Evolutionary conservation across 2,113 vertebrate genomes (phyloP).

Genomic region (Alligator mississippiensis): DNA sequence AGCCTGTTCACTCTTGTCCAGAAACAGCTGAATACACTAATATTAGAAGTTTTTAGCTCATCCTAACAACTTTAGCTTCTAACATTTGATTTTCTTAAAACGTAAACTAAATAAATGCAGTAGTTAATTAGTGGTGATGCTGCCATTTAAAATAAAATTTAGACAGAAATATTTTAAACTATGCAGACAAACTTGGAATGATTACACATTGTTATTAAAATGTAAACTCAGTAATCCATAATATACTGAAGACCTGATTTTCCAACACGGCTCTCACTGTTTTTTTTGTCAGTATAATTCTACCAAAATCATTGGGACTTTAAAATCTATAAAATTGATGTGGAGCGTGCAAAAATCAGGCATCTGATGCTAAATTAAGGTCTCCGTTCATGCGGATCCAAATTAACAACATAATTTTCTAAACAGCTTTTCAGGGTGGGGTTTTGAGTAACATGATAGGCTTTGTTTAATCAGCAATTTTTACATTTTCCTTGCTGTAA

Average conservation of each 20-base stretch:
- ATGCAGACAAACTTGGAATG: neutral
- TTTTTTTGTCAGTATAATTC: neutral
- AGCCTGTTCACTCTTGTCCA: neutral
- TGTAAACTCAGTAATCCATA: neutral
- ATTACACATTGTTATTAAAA: neutral
- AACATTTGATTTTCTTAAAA: neutral
- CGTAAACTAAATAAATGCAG: constrained; percentile 2
- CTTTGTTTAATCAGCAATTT: neutral
- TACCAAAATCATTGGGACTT: neutral
- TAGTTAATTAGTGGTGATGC: constrained; percentile 17
- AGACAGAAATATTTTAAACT: neutral
- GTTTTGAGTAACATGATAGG: neutral
- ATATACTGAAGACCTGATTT: neutral
- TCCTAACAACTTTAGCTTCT: neutral
- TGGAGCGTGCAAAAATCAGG: neutral
- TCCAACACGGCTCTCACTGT: neutral
- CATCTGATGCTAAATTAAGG: neutral
- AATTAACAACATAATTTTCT: constrained; percentile 12
- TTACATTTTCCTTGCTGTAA: neutral
- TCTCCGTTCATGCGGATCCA: neutral
- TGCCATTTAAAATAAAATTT: constrained; percentile 1
- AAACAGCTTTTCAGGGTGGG: neutral
- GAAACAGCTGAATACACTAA: neutral
- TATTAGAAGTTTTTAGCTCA: neutral
- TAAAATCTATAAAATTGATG: neutral